These are phyloP conservation scores for Gadopsis bispinosus DNA, from an alignment of 2,797 vertebrate species.

Conservation along the genomic window DNA sequence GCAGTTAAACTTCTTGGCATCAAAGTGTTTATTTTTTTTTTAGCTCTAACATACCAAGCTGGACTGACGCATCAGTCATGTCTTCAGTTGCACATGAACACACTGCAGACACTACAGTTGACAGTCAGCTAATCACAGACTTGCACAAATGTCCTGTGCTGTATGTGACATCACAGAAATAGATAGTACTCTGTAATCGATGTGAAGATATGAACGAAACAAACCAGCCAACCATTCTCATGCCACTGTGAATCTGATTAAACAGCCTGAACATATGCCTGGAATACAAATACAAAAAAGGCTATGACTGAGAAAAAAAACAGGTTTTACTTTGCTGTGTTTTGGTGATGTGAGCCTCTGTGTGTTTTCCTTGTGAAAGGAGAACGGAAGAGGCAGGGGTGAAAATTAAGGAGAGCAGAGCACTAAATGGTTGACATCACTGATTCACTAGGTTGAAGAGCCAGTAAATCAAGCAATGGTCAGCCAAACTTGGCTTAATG, in stretches of 20 bases:
- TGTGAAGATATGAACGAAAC: neutral
- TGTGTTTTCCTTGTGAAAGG: conserved; percentile 24
- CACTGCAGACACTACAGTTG: neutral
- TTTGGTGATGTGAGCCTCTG: neutral
- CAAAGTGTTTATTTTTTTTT: neutral
- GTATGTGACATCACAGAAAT: conserved; percentile 2
- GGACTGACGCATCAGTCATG: neutral
- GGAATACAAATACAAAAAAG: conserved; percentile 10
- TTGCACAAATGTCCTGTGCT: neutral
- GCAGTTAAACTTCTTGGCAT: neutral
- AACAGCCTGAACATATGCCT: conserved; percentile 9
- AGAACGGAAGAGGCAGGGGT: neutral
- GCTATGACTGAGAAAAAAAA: conserved; percentile 5
- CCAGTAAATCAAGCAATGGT: conserved; percentile 41
- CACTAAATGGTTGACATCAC: conserved; percentile 29
- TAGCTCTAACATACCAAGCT: neutral
- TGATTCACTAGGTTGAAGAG: conserved; percentile 22
- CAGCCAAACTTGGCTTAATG: conserved; percentile 22
- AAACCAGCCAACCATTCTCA: neutral
- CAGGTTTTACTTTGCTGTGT: neutral
- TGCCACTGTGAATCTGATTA: conserved; percentile 23
- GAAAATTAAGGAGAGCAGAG: conserved; percentile 22
- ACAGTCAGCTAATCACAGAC: conserved; percentile 10
- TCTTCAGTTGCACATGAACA: conserved; percentile 2
- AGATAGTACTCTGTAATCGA: neutral